Evolutionary conservation across 2,888 invertebrate species (phyloP).

Genomic region (Hydraecia micacea): DNA sequence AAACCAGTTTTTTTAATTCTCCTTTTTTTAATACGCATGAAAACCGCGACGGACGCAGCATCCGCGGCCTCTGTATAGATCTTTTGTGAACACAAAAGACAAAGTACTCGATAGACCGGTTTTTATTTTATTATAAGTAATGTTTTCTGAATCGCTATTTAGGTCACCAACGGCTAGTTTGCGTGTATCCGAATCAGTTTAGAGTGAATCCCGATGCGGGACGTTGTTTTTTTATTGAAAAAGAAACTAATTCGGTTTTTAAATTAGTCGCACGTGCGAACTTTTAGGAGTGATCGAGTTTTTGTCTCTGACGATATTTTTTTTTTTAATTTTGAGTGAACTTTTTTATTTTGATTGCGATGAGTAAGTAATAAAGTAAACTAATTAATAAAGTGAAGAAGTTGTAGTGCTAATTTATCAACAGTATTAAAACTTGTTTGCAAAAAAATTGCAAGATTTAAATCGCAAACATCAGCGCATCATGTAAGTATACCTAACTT

Average conservation of each 20-base stretch:
- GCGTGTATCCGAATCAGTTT: constrained; percentile 76
- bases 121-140: constrained; percentile 75
- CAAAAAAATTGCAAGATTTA: neutral
- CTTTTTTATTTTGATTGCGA: neutral
- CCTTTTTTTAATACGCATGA: constrained; percentile 75
- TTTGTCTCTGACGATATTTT: neutral
- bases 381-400: neutral
- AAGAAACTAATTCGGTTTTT: constrained; percentile 49
- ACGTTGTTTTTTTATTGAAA: constrained; percentile 56
- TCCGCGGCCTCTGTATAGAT: constrained; percentile 86
- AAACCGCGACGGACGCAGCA: constrained; percentile 83
- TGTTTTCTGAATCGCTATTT: constrained; percentile 79
- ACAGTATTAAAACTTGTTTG: neutral
- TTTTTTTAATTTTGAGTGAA: neutral
- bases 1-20: constrained; percentile 83
- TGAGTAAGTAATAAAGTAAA: too few species aligned
- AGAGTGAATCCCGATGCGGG: constrained; percentile 68
- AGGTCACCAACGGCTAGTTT: constrained; percentile 86
- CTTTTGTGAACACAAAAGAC: constrained; percentile 85
- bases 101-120: constrained; percentile 86
- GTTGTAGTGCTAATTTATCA: neutral
- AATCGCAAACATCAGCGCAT: neutral
- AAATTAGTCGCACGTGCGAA: constrained; percentile 14
- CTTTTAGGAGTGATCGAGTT: constrained; percentile 21
- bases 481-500: constrained; percentile 12